phyloP scores from a whole-genome alignment of 2,113 vertebrate species.

The Cephalopholis sonnerati region DNA sequence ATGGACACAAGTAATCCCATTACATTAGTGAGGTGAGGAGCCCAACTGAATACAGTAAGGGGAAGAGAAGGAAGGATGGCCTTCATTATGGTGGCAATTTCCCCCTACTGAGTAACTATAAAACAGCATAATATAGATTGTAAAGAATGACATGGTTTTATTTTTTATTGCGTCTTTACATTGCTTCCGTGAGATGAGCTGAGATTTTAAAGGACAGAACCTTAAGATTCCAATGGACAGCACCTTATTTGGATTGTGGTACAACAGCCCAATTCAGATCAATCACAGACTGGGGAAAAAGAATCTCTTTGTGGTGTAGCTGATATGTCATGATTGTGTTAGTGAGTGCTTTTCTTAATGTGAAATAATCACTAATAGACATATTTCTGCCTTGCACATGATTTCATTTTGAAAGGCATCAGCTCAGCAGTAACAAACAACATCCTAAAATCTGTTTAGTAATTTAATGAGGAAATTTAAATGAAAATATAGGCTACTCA shows the following conservation, averaged over 20 bases:
- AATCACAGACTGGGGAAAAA: not conserved
- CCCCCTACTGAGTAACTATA: not conserved
- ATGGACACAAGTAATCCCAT: slow-evolving; percentile 72
- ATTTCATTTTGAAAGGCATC: slow-evolving; percentile 28
- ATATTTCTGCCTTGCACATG: slow-evolving; percentile 1
- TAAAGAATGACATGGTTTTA: not conserved
- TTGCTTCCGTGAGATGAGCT: not conserved
- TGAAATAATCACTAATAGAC: not conserved
- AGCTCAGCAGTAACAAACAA: not conserved
- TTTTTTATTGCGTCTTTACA: not conserved
- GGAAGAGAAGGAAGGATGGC: not conserved
- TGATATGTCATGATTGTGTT: not conserved
- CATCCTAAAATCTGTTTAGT: slow-evolving; percentile 29
- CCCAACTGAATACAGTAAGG: slow-evolving; percentile 16
- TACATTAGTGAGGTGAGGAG: slow-evolving; percentile 57
- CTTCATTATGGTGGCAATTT: slow-evolving; percentile 7
- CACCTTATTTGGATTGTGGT: not conserved
- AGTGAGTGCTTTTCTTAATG: not conserved
- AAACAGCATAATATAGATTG: not conserved
- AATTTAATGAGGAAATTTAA: not conserved
- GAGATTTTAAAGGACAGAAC: not conserved
- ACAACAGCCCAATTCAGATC: not conserved
- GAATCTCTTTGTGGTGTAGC: not conserved
- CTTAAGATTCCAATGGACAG: fast-evolving
- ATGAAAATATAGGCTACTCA: not conserved